These are phyloP conservation scores for Anthophora plumipes DNA, from an alignment of 2,888 invertebrate genomes.

Conservation along the genomic window DNA sequence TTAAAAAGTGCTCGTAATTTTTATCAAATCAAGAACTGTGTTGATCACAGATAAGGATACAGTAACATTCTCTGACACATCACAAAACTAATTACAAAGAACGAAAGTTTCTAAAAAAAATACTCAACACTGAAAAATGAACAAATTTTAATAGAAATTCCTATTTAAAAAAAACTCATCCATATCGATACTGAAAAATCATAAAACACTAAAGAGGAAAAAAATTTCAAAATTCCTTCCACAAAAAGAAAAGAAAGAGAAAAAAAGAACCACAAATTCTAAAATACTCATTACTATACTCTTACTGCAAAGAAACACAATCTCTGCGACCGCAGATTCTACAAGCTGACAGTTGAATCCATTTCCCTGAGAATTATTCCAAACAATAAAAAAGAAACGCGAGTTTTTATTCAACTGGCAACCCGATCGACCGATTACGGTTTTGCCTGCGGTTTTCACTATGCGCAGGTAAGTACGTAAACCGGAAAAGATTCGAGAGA, in stretches of 20 bases:
- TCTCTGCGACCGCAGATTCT: not conserved
- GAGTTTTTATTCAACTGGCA: conserved; percentile 12
- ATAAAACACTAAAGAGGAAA: no score
- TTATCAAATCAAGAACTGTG: no score
- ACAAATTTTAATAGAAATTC: no score
- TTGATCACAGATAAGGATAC: no score
- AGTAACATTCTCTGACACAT: no score
- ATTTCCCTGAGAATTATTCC: not conserved
- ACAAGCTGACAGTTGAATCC: not conserved
- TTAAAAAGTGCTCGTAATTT: no score
- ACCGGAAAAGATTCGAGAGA: conserved; percentile 56
- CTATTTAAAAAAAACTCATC: no score
- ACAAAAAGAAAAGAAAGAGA: not conserved
- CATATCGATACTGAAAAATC: no score
- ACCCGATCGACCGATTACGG: conserved; percentile 33
- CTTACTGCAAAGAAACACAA: not conserved
- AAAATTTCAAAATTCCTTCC: not conserved
- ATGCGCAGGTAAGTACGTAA: conserved; percentile 10
- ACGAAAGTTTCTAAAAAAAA: not conserved
- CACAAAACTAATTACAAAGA: no score
- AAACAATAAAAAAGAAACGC: not conserved
- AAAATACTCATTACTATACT: not conserved
- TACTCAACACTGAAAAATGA: no score
- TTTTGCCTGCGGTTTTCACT: conserved; percentile 26
- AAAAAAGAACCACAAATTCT: not conserved